Conservation (phyloP, 2,797 vertebrate genomes). For the Xyrichtys novacula region DNA sequence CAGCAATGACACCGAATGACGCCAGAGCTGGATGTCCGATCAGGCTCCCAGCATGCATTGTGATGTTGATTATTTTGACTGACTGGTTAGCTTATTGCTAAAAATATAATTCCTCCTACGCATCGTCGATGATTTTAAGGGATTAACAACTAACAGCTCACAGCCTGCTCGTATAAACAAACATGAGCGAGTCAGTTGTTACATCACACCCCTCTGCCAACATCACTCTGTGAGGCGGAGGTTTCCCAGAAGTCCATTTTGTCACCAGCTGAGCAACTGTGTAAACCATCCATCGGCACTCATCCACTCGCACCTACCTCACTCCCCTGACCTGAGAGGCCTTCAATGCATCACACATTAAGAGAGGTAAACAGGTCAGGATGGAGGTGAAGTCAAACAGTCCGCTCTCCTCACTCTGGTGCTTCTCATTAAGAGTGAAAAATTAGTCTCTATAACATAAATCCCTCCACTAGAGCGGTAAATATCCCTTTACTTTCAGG, state of each 20-base stretch:
- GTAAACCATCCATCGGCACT: conserved; percentile 46
- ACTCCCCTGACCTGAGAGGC: conserved; percentile 34
- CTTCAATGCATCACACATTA: conserved; percentile 48
- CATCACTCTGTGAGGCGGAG: background rate
- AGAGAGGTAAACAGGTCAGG: conserved; percentile 32
- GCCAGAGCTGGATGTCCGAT: background rate
- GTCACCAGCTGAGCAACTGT: conserved; percentile 52
- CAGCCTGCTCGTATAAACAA: background rate
- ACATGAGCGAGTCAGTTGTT: conserved; percentile 9
- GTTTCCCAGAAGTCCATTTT: conserved; percentile 57
- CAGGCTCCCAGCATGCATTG: conserved; percentile 5
- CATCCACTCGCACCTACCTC: conserved; percentile 56
- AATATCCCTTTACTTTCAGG: conserved; percentile 55
- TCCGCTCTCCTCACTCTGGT: conserved; percentile 57
- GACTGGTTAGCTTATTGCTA: background rate
- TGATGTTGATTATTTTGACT: background rate
- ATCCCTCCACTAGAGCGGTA: conserved; percentile 12
- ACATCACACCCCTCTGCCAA: conserved; percentile 19
- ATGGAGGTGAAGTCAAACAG: conserved; percentile 45
- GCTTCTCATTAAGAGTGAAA: conserved; percentile 74
- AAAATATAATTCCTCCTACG: conserved; percentile 8
- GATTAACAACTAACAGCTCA: background rate
- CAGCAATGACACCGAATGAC: conserved; percentile 14
- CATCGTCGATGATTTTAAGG: conserved; percentile 4
- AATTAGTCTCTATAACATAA: conserved; percentile 48